These are phyloP conservation scores for Macaca fascicularis DNA, from an alignment of 2,113 vertebrate genomes.

Conservation along the genomic window T2T-MFA8v1.1 NC_088380.1:160779001-160779500, in stretches of 20 bases:
- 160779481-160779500: not conserved
- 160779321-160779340: not conserved
- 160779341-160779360: not conserved
- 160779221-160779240: not conserved
- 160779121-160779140: not conserved
- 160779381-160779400: not conserved
- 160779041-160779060: not conserved
- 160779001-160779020: not conserved
- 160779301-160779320: not conserved
- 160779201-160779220: not conserved
- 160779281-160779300: not conserved
- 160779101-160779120: not conserved
- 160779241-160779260: not conserved
- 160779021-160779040: not conserved
- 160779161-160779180: not conserved
- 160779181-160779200: not conserved
- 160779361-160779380: not conserved
- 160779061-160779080: not conserved
- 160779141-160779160: not conserved
- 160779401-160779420: not conserved
- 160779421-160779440: not conserved
- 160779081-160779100: not conserved
- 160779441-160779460: not conserved
- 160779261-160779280: not conserved
- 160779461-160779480: not conserved